Evolutionary conservation across 2,888 invertebrate species (phyloP).

Genomic region (Clivina fossor): DNA sequence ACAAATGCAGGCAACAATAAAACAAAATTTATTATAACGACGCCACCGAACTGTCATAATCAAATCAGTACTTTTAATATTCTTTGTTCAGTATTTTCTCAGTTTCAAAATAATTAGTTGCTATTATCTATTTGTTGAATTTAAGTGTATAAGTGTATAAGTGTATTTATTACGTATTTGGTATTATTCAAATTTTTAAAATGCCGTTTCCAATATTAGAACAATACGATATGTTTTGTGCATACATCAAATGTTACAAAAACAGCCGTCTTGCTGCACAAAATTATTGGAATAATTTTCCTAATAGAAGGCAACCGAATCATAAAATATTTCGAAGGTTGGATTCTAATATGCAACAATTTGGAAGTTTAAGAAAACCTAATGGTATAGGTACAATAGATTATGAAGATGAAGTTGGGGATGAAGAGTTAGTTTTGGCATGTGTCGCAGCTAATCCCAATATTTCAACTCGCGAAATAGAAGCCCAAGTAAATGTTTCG

Average conservation of each 20-base stretch:
- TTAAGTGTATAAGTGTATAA: too few species aligned
- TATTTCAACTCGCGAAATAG: conserved; percentile 20
- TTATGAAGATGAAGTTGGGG: conserved; percentile 1
- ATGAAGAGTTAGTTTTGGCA: conserved; percentile 10
- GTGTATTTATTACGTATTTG: neutral
- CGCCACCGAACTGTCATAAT: too few species aligned
- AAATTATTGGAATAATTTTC: conserved; percentile 11
- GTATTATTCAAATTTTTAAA: neutral
- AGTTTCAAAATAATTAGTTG: too few species aligned
- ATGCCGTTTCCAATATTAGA: neutral
- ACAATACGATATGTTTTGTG: conserved; percentile 7
- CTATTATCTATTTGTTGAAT: too few species aligned
- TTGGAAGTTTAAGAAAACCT: conserved; percentile 13
- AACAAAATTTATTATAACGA: too few species aligned
- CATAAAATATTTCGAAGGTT: conserved; percentile 18
- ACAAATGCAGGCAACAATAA: too few species aligned
- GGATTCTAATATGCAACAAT: conserved; percentile 14
- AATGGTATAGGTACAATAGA: conserved; percentile 2
- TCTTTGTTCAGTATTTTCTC: too few species aligned
- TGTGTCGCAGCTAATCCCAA: conserved; percentile 19
- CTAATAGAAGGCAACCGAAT: conserved; percentile 11
- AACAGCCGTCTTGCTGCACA: conserved; percentile 16
- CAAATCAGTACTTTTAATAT: too few species aligned
- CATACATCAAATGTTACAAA: conserved; percentile 8
- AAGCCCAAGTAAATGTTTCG: conserved; percentile 7